phyloP scores from a whole-genome alignment of 2,113 vertebrate species.

The Mus musculus region GRCm39 chr6:57601501-57602000 shows the following conservation, averaged over 20 bases:
- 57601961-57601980: background rate
- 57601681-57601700: background rate
- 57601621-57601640: background rate
- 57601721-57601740: background rate
- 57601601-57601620: background rate
- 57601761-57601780: background rate
- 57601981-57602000: background rate
- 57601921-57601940: background rate
- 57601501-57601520: background rate
- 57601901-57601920: background rate
- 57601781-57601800: background rate
- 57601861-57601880: background rate
- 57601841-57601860: background rate
- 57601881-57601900: background rate
- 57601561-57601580: background rate
- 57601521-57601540: background rate
- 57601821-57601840: too few relatives aligned
- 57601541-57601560: background rate
- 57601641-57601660: background rate
- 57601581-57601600: background rate
- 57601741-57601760: background rate
- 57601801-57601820: background rate
- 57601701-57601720: background rate
- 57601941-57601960: background rate
- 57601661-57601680: conserved; percentile 33